Evolutionary conservation across 2,888 invertebrate species (phyloP).

Genomic region (Siphlonurus alternatus): DNA sequence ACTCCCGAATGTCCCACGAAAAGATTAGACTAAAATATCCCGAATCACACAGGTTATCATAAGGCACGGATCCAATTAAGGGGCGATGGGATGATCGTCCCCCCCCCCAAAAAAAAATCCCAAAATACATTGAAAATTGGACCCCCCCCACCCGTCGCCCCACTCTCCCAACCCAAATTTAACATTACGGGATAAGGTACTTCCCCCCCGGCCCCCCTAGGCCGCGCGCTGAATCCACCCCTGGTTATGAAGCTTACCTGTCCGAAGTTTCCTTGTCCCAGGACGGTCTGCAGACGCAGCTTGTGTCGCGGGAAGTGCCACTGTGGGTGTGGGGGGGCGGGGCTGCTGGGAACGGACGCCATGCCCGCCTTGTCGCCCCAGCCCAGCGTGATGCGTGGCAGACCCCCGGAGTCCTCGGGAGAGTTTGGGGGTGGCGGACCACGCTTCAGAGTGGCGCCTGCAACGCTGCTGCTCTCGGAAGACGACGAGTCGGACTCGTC

Average conservation of each 20-base stretch:
- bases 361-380: slow-evolving; percentile 4
- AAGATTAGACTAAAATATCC: too few relatives aligned
- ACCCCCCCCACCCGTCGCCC: too few relatives aligned
- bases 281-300: slow-evolving; percentile 54
- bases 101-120: too few relatives aligned
- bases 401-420: slow-evolving; percentile 1
- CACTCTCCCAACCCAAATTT: too few relatives aligned
- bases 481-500: slow-evolving; percentile 34
- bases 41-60: too few relatives aligned
- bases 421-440: not conserved
- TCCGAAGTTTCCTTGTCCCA: slow-evolving; percentile 75
- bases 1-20: too few relatives aligned
- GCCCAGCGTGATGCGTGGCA: not conserved
- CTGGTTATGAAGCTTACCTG: slow-evolving; percentile 34
- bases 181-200: too few relatives aligned
- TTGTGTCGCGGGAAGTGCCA: slow-evolving; percentile 68
- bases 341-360: not conserved
- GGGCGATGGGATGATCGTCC: too few relatives aligned
- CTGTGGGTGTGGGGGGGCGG: slow-evolving; percentile 3
- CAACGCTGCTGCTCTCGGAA: slow-evolving; percentile 29
- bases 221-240: too few relatives aligned
- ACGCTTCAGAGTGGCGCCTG: slow-evolving; percentile 5
- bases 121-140: too few relatives aligned
- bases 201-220: too few relatives aligned
- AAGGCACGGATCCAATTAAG: too few relatives aligned